Conservation (phyloP, 2,797 vertebrate genomes). For the Perdix hodgsoniae region DNA sequence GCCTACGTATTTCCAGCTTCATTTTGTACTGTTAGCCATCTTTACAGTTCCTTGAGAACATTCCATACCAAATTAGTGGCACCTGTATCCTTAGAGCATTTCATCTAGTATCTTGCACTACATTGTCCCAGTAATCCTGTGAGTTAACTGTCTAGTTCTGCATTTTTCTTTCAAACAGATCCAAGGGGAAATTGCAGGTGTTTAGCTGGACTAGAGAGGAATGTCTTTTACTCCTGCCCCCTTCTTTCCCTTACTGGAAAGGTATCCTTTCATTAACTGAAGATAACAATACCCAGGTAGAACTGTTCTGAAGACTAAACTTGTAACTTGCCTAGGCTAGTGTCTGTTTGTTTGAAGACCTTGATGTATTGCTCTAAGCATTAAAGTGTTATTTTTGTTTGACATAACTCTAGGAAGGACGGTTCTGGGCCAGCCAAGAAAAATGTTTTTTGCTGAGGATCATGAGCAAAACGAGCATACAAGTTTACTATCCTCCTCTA, state of each 20-base stretch:
- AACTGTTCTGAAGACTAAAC: background rate
- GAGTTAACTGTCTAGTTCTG: background rate
- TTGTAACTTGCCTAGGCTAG: background rate
- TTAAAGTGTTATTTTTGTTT: conserved; percentile 30
- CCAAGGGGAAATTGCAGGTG: background rate
- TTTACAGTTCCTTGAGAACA: background rate
- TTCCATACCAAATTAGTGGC: background rate
- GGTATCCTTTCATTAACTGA: background rate
- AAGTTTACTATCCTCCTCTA: conserved; percentile 90
- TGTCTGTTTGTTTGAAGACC: background rate
- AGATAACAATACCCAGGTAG: background rate
- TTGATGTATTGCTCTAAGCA: background rate
- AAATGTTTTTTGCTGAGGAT: conserved; percentile 89
- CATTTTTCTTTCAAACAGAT: background rate
- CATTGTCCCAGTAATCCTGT: background rate
- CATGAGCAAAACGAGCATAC: conserved; percentile 91
- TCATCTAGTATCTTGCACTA: background rate
- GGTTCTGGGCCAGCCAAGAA: conserved; percentile 92
- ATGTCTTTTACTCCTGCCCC: background rate
- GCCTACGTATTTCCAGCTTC: background rate
- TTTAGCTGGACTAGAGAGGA: background rate
- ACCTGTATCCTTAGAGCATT: background rate
- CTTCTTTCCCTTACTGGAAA: background rate
- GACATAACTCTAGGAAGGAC: conserved; percentile 87
- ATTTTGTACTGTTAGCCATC: rapidly evolving